Evolutionary conservation across 2,888 invertebrate species (phyloP).

Genomic region (Xylocampa areola): DNA sequence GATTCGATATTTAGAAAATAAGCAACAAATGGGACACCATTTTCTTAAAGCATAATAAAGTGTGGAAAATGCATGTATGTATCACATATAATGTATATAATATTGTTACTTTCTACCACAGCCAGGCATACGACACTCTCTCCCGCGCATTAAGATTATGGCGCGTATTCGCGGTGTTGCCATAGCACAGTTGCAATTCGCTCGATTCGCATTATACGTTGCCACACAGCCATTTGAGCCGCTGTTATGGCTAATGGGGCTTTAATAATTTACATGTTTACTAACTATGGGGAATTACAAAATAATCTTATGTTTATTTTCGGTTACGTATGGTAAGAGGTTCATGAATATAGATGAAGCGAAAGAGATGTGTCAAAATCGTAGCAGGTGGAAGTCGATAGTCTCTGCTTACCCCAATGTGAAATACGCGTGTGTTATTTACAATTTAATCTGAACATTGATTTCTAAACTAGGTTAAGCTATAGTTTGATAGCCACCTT

Average conservation of each 20-base stretch:
- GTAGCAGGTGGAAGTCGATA: too few relatives aligned
- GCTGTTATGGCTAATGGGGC: slow-evolving; percentile 26
- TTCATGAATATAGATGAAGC: too few relatives aligned
- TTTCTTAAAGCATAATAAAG: slow-evolving; percentile 28
- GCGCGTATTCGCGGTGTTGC: slow-evolving; percentile 41
- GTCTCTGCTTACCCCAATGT: too few relatives aligned
- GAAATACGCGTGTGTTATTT: too few relatives aligned
- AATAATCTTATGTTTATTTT: too few relatives aligned
- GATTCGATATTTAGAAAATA: slow-evolving; percentile 28
- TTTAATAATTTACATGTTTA: slow-evolving; percentile 14
- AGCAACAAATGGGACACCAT: slow-evolving; percentile 18
- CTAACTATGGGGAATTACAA: too few relatives aligned
- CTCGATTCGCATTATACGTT: slow-evolving; percentile 26
- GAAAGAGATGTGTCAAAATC: too few relatives aligned
- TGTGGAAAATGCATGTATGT: slow-evolving; percentile 24
- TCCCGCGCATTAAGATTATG: slow-evolving; percentile 37
- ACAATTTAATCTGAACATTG: too few relatives aligned
- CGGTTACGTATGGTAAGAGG: too few relatives aligned
- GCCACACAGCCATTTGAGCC: slow-evolving; percentile 42
- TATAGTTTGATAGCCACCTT: too few relatives aligned
- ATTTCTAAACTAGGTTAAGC: too few relatives aligned
- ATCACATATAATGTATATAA: slow-evolving; percentile 37
- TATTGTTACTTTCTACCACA: slow-evolving; percentile 51
- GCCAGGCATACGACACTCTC: slow-evolving; percentile 40
- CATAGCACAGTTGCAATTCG: slow-evolving; percentile 34